Evolutionary conservation across 1,140 invertebrate species (phyloP).

Genomic region (Trinorchestia longiramus): DNA sequence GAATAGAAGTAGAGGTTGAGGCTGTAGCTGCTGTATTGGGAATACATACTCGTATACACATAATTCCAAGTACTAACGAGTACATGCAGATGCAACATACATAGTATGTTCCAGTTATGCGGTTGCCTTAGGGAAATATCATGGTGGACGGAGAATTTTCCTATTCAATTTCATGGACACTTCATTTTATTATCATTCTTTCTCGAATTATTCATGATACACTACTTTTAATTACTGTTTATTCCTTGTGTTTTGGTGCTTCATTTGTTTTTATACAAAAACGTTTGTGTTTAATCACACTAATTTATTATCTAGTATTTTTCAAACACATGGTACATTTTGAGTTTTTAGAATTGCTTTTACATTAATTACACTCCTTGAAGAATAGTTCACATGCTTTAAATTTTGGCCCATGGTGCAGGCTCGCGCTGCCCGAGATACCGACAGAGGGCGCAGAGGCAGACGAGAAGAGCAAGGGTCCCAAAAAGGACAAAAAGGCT

Average conservation of each 20-base stretch:
- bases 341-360: not conserved
- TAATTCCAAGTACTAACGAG: not conserved
- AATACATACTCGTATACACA: not conserved
- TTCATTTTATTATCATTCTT: not conserved
- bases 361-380: not conserved
- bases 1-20: not conserved
- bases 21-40: not conserved
- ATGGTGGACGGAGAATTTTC: not conserved
- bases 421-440: conserved; percentile 61
- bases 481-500: conserved; percentile 61
- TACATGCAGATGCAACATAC: too few species aligned
- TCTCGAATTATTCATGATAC: not conserved
- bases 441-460: conserved; percentile 59
- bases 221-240: not conserved
- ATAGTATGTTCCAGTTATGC: not conserved
- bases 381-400: not conserved
- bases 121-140: not conserved
- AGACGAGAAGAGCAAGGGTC: conserved; percentile 26
- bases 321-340: not conserved
- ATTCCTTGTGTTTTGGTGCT: not conserved
- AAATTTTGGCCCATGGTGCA: not conserved
- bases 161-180: not conserved
- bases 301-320: not conserved
- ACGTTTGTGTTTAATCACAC: not conserved
- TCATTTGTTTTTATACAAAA: not conserved